Evolutionary conservation across 2,113 vertebrate genomes (phyloP), one percentile per base, ranked within the genome.

Genomic region (Plecotus auritus): DNA sequence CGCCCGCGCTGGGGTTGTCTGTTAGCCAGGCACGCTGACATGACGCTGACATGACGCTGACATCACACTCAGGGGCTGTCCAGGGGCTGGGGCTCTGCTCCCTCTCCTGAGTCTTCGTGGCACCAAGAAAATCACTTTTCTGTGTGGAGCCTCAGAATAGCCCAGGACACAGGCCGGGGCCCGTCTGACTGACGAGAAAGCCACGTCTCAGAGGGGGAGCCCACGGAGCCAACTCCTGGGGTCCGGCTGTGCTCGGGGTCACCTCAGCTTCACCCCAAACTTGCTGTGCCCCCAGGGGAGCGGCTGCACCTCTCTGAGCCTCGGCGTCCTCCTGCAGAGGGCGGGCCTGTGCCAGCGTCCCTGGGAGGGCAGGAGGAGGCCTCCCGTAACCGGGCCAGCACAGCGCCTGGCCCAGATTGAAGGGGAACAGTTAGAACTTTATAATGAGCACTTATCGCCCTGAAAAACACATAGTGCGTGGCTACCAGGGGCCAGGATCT

Each of bases 31-130:
- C 61, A 42, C 2, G 59, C 45, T 35, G 74, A 54, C 20, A 0
- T 40, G 18, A 67, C 28, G 40, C 9, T 14, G 42, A 26, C 51
- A 0, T 17, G 18, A 67, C 28, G 40, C 9, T 14, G 42, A 26
- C 51, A 0, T 17, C 37, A 23, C 30, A 1, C 59, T 47, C 73
- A 12, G 47, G 61, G 37, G 16, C 4, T 0, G 0, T 54, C 22
- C 17, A 40, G 37, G 37, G 37, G 37, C 37, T 40, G 37, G 37
- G 37, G 37, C 37, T 40, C 37, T 4, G 37, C 37, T 40, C 37
- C 37, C 37, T 40, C 37, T 3, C 37, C 37, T 40, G 37, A 40
- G 37, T 40, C 37, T 40, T 40, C 37, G 37, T 40, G 37, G 37
- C 37, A 40, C 37, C 37, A 40, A 40, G 37, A 40, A 40, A 40